Conservation (phyloP, 2,888 invertebrate genomes). For the Cantharis nigra region DNA sequence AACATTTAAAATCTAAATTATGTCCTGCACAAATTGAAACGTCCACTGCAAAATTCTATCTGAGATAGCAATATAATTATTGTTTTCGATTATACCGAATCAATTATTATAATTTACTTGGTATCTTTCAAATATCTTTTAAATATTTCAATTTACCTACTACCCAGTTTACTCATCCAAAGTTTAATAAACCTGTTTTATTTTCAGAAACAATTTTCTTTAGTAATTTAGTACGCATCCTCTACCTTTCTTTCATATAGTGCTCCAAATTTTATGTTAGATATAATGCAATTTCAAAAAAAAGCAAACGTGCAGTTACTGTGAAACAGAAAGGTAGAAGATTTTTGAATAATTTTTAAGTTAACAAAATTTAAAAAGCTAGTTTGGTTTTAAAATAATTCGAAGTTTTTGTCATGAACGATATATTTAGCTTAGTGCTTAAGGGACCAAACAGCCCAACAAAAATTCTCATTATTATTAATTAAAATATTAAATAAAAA, state of each 20-base stretch:
- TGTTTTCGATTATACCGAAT: not conserved
- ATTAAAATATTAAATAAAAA: not conserved
- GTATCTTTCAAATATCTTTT: not conserved
- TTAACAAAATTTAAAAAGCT: not conserved
- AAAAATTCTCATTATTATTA: not conserved
- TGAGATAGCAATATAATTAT: not conserved
- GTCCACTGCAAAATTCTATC: not conserved
- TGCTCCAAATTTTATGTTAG: not conserved
- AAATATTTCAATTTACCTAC: not conserved
- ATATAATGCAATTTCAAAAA: not conserved
- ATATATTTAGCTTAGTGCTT: conserved; percentile 30
- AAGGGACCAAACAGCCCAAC: conserved; percentile 32
- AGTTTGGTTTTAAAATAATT: not conserved
- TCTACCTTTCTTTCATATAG: not conserved
- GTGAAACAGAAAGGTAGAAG: not conserved
- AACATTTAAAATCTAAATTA: not conserved
- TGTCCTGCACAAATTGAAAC: not conserved
- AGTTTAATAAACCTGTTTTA: not conserved
- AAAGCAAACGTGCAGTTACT: not conserved
- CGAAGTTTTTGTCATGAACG: not conserved
- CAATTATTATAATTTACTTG: not conserved
- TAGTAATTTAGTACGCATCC: not conserved
- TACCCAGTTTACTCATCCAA: not conserved
- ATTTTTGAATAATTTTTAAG: not conserved
- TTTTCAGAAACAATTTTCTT: not conserved